Conservation (phyloP, 2,113 vertebrate species). For the Panthera leo region DNA sequence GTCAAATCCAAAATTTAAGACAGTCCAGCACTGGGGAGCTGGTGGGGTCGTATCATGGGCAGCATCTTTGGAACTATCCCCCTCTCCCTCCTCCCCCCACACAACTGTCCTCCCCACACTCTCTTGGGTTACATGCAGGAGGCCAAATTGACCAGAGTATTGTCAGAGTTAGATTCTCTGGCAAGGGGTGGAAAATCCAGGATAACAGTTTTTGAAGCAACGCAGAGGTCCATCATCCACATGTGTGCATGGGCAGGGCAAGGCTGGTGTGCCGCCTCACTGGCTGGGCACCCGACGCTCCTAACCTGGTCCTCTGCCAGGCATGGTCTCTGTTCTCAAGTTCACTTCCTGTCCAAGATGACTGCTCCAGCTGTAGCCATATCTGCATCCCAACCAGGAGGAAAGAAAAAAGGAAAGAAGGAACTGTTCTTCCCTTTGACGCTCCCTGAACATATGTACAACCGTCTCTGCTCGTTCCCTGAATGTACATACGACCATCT, state of each 20-base stretch:
- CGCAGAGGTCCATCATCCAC: too few relatives aligned
- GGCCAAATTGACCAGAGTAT: background rate
- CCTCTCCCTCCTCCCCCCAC: background rate
- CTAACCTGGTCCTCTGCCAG: background rate
- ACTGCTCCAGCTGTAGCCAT: background rate
- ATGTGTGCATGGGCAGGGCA: background rate
- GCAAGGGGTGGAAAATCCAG: background rate
- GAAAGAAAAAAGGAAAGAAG: background rate
- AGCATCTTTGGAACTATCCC: background rate
- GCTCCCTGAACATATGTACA: background rate
- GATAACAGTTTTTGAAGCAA: background rate
- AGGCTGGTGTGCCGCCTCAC: rapidly evolving
- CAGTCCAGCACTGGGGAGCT: background rate
- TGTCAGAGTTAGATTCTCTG: background rate
- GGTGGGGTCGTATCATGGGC: too few relatives aligned
- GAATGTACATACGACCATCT: background rate
- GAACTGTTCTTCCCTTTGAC: background rate
- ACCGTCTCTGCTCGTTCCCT: background rate
- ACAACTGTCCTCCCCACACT: background rate
- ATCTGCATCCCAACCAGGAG: background rate
- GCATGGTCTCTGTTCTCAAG: background rate
- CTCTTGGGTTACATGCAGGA: background rate
- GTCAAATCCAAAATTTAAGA: background rate
- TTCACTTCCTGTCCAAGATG: background rate
- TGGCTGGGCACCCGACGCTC: background rate